Evolutionary conservation across 2,888 invertebrate species (phyloP), one percentile per base, ranked within the genome.

Genomic region (Biston stratarius): DNA sequence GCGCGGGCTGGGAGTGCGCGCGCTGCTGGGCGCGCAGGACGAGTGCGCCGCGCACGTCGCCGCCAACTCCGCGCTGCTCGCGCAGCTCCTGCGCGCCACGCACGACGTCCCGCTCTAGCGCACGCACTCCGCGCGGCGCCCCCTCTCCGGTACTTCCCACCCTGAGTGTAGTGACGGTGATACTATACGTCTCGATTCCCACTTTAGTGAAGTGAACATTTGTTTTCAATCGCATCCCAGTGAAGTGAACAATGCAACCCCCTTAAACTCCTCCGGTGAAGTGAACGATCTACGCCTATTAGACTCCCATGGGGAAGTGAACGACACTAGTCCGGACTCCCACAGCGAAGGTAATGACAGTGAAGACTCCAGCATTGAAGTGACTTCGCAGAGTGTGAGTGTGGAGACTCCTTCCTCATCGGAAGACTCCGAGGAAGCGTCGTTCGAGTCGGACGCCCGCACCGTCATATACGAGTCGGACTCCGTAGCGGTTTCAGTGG

Each of bases 21-120:
- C 87, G 51, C 80, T 90, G 76, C 80, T 86, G 65, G 82, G 77
- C 14, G 85, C 87, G 70, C 89, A 88, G 74, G 89, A 84, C 51
- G 90, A 89, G 66, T 74, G 87, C 58, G 82, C 80, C 6, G 74
- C 70, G 7, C 73, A 74, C 57, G 65, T 83, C 61, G 80, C 83
- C 36, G 72, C 74, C 76, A 84, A 83, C 85, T 73, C 83, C 5
- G 83, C 84, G 63, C 84, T 88, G 51, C 76, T 89, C 38, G 73
- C 73, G 34, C 72, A 68, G 3, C 72, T 79, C n/a, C 55, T 68
- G 47, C 71, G 64, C 64, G 70, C 74, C 71, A 62, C 81, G 15
- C 45, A 58, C 48, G 72, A 73, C 38, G 69, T 77, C 64, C 72
- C 14, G 63, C 79, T 78, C 70, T 80, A 80, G 81, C 80, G 42